Percentiles rank a stretch among this genome's conserved stretches.
Evolutionary conservation across 2,888 invertebrate genomes (phyloP).

Genomic region (Andrena marginata): DNA sequence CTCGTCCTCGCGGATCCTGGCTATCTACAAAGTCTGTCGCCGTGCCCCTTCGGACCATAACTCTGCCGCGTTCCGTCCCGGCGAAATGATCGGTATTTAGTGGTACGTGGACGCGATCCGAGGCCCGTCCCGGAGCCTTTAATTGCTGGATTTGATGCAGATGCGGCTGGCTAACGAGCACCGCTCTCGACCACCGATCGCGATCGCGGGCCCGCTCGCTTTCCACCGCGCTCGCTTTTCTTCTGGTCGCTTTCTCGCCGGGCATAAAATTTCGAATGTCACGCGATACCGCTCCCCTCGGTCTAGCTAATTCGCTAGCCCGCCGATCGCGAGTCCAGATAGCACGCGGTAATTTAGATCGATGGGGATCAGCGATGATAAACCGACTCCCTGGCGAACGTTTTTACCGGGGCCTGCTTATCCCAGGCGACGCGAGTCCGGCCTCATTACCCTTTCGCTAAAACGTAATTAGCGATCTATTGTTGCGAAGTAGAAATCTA

Average conservation of each 20-base stretch:
- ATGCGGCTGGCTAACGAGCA: slow-evolving; percentile 41
- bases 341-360: slow-evolving; percentile 27
- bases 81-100: slow-evolving; percentile 47
- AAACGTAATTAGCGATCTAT: not conserved
- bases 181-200: slow-evolving; percentile 20
- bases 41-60: slow-evolving; percentile 31
- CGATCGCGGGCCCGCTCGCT: slow-evolving; percentile 25
- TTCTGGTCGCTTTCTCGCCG: slow-evolving; percentile 25
- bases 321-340: slow-evolving; percentile 19
- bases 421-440: not conserved
- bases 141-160: slow-evolving; percentile 53
- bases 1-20: slow-evolving; percentile 25
- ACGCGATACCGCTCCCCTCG: slow-evolving; percentile 27
- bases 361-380: slow-evolving; percentile 25
- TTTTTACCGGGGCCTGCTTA: too few relatives aligned
- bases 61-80: slow-evolving; percentile 29
- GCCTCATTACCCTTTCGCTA: not conserved
- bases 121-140: slow-evolving; percentile 22
- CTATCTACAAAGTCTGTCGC: slow-evolving; percentile 22
- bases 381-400: not conserved
- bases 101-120: slow-evolving; percentile 36
- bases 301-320: slow-evolving; percentile 8
- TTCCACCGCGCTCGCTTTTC: slow-evolving; percentile 29
- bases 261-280: slow-evolving; percentile 31
- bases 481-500: not conserved